A percentile compares a stretch with the other conserved stretches of the same genome.
phyloP scores from a whole-genome alignment of 2,113 vertebrate genomes.

The Paratilapia polleni region DNA sequence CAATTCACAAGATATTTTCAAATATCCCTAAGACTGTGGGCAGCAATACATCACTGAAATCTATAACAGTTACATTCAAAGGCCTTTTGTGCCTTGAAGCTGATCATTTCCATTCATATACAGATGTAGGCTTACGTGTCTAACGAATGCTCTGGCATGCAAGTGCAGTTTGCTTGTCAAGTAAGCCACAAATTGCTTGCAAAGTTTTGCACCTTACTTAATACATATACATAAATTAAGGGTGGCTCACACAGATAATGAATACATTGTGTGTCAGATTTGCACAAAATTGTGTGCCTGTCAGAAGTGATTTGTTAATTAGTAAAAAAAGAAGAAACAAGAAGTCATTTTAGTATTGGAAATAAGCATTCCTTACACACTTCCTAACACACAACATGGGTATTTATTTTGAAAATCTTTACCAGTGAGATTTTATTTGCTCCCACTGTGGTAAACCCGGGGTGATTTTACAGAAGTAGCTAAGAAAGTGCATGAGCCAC shows the following conservation, averaged over 20 bases:
- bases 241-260: not conserved
- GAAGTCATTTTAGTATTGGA: not conserved
- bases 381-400: not conserved
- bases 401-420: not conserved
- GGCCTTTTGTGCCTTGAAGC: not conserved
- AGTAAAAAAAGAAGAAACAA: not conserved
- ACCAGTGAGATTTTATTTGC: not conserved
- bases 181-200: not conserved
- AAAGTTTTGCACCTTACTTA: not conserved
- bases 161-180: not conserved
- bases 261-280: not conserved
- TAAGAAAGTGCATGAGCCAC: not conserved
- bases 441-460: not conserved
- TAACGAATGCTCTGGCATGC: not conserved
- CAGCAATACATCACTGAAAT: not conserved
- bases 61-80: not conserved
- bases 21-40: not conserved
- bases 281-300: not conserved
- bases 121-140: not conserved
- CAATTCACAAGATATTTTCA: not conserved
- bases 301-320: not conserved
- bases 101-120: not conserved
- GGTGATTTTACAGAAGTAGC: not conserved
- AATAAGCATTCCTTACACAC: not conserved
- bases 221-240: not conserved